Percentiles rank a stretch among this genome's conserved stretches.
Evolutionary conservation across 2,797 vertebrate genomes (phyloP).

Genomic region (Typhlichthys eigenmanni): DNA sequence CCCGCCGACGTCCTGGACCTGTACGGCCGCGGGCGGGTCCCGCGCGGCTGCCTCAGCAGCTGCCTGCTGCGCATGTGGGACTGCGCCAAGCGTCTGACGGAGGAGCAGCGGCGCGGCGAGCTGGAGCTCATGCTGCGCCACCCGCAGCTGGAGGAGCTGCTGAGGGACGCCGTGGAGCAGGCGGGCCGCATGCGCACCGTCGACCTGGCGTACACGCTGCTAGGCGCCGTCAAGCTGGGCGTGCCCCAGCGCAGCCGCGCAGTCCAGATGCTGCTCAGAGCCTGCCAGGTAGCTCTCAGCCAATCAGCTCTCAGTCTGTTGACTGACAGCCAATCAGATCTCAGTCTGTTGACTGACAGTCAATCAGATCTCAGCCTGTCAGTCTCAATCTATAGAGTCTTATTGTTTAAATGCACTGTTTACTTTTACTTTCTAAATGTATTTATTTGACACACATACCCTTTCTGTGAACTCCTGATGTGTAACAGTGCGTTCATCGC

Average conservation of each 20-base stretch:
- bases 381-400: no score
- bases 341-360: no score
- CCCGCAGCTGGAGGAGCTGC: slow-evolving; percentile 73
- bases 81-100: slow-evolving; percentile 73
- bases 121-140: slow-evolving; percentile 84
- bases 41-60: slow-evolving; percentile 62
- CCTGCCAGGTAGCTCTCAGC: slow-evolving; percentile 79
- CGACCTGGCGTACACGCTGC: slow-evolving; percentile 76
- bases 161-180: slow-evolving; percentile 67
- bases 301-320: neutral
- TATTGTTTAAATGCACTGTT: no score
- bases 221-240: slow-evolving; percentile 80
- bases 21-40: slow-evolving; percentile 35
- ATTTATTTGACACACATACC: no score
- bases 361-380: no score
- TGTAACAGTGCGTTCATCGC: no score
- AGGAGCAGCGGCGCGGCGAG: slow-evolving; percentile 79
- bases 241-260: slow-evolving; percentile 82
- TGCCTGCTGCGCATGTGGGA: slow-evolving; percentile 79
- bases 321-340: no score
- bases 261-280: slow-evolving; percentile 84
- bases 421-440: no score
- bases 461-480: no score
- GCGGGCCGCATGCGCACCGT: slow-evolving; percentile 55
- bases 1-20: slow-evolving; percentile 85